Percentiles rank a stretch among this genome's conserved stretches.
phyloP scores from a whole-genome alignment of 2,113 vertebrate species.

The Dendropsophus ebraccatus region DNA sequence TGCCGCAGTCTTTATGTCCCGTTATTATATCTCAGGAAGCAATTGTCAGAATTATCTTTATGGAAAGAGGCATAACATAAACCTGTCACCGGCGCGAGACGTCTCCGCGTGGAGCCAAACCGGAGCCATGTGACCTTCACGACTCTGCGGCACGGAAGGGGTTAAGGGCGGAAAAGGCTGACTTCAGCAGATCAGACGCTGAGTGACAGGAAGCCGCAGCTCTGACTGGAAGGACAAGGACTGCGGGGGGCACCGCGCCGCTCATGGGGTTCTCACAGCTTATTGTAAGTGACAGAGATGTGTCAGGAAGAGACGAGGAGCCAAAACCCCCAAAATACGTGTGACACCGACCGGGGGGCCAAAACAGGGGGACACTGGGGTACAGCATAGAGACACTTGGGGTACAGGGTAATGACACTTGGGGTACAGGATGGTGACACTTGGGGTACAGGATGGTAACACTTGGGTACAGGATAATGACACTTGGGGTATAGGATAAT shows the following conservation, averaged over 20 bases:
- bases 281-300: too few species aligned
- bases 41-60: conserved; percentile 49
- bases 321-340: too few species aligned
- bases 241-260: background rate
- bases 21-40: conserved; percentile 42
- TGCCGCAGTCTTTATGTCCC: conserved; percentile 16
- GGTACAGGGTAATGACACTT: background rate
- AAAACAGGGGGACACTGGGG: too few species aligned
- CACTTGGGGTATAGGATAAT: too few species aligned
- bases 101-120: background rate
- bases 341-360: too few species aligned
- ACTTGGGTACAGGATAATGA: too few species aligned
- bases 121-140: conserved; percentile 21
- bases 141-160: background rate
- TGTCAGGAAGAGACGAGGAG: too few species aligned
- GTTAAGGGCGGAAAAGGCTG: background rate
- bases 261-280: background rate
- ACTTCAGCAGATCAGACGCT: background rate
- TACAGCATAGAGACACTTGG: background rate
- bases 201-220: background rate
- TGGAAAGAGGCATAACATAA: conserved; percentile 53
- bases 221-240: background rate
- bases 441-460: background rate
- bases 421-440: background rate
- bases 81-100: conserved; percentile 35